These are phyloP conservation scores for Anastrepha obliqua DNA, from an alignment of 1,140 invertebrate species.

Conservation along the genomic window DNA sequence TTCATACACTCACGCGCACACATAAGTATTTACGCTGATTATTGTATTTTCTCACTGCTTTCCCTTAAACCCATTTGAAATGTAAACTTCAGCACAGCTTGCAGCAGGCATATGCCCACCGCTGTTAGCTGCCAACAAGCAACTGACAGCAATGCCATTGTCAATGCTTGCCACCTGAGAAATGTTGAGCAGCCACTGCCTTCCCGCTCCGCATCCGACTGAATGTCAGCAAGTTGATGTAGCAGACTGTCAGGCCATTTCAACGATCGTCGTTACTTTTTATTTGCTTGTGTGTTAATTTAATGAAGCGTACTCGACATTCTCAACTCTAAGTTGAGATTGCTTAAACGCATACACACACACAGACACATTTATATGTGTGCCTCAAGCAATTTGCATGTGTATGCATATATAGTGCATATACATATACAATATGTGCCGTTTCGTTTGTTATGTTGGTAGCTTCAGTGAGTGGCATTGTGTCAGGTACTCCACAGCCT, in stretches of 20 bases:
- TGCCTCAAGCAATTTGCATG: neutral
- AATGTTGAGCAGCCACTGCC: neutral
- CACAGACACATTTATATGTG: neutral
- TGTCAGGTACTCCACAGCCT: neutral
- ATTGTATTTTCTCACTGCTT: constrained; percentile 31
- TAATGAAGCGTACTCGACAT: constrained; percentile 49
- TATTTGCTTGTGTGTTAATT: constrained; percentile 43
- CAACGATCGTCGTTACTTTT: constrained; percentile 20
- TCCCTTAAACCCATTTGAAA: neutral
- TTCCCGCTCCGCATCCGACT: neutral
- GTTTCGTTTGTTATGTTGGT: no score
- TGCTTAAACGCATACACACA: neutral
- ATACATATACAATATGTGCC: no score
- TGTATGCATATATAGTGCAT: no score
- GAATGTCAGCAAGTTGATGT: neutral
- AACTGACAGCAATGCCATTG: constrained; percentile 19
- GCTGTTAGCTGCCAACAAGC: neutral
- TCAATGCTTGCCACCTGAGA: constrained; percentile 34
- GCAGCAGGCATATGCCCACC: neutral
- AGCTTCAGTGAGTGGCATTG: neutral
- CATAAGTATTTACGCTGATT: neutral
- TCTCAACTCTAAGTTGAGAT: neutral
- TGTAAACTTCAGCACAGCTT: neutral
- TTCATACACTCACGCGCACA: neutral
- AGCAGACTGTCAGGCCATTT: constrained; percentile 9